Evolutionary conservation across 1,140 invertebrate species (phyloP), one percentile per base, ranked within the genome.

Genomic region (Galendromus occidentalis): DNA sequence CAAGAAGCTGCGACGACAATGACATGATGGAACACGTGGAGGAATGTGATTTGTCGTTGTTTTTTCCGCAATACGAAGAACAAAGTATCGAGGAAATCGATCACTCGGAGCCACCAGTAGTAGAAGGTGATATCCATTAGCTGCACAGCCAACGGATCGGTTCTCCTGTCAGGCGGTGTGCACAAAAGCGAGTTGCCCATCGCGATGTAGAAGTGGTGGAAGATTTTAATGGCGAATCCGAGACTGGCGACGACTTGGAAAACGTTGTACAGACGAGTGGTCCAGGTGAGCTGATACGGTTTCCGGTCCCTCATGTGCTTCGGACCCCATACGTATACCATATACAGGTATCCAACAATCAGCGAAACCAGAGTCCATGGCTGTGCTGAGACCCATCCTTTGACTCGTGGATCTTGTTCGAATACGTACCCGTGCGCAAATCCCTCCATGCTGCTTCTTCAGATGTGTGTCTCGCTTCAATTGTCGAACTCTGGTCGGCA

Each of bases 1-100:
- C 51, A 59, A 17, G 51, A 25, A 25, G 51, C 51, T n/a, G 51
- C 51, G 30, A 75, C 67, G 70, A 75, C 75, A 41, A 70, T 69
- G 64, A 75, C 75, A 68, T 78, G 77, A 68, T 78, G 77, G 67
- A 77, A 78, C 14, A 78, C 75, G 68, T 78, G 77, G 12, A 78
- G 71, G 68, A 78, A 77, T 59, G 73, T 74, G 29, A 78, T 71
- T 68, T 78, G 76, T 63, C 73, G 73, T 67, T 76, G 73, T 68
- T 78, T 78, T 71, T 78, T 77, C 29, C 75, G 71, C 42, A 78
- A 65, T 44, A 77, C 72, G 69, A 78, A 77, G 68, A 78, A 77
- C 18, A 78, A 41, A 30, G 77, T 78, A 68, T 78, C 76, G 44
- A 77, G 51, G 71, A 78, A 75, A 66, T 78, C 77, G 29, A 68